These are phyloP conservation scores for Euura saliciscinereae DNA, from an alignment of 1,140 invertebrate genomes.

Conservation along the genomic window DNA sequence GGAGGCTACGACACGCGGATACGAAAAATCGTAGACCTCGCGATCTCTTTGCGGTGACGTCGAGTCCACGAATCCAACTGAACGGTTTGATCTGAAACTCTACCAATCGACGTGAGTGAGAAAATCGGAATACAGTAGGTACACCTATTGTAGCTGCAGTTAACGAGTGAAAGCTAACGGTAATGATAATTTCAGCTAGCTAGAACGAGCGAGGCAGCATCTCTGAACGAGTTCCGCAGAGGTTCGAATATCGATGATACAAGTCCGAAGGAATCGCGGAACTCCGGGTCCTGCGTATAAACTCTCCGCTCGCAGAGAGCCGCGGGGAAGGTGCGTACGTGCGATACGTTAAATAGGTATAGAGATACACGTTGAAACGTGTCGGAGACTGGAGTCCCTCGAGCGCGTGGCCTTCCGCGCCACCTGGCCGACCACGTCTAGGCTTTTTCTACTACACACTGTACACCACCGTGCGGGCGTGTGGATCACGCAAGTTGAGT, in stretches of 20 bases:
- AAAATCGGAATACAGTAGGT: no score
- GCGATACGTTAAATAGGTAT: neutral
- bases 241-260: neutral
- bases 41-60: no score
- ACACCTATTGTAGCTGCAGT: no score
- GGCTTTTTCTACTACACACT: slow-evolving; percentile 27
- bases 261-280: neutral
- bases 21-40: no score
- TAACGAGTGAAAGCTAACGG: neutral
- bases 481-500: neutral
- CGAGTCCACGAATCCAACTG: no score
- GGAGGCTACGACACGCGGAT: no score
- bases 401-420: slow-evolving; percentile 31
- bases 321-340: no score
- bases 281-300: slow-evolving; percentile 7
- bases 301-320: neutral
- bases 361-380: slow-evolving; percentile 13
- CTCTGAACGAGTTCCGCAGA: neutral
- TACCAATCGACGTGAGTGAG: no score
- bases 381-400: slow-evolving; percentile 9
- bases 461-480: no score
- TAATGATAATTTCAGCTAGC: neutral
- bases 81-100: no score
- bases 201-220: neutral
- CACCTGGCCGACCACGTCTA: slow-evolving; percentile 37